Percentiles rank a stretch among this genome's conserved stretches.
These are phyloP conservation scores for Pammene aurita DNA, from an alignment of 2,888 invertebrate genomes.

Conservation along the genomic window DNA sequence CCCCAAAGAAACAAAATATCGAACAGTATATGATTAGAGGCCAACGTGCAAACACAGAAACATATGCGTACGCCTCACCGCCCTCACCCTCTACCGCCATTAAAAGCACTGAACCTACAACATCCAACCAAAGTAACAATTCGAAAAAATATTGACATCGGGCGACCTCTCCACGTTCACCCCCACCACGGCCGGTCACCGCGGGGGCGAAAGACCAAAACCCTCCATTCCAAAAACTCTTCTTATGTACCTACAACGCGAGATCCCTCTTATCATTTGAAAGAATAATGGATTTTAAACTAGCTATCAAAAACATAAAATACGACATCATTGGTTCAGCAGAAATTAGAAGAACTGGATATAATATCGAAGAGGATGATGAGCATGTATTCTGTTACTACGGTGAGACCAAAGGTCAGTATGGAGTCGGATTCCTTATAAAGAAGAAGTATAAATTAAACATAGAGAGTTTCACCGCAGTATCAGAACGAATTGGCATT, in stretches of 20 bases:
- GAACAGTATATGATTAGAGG: not conserved
- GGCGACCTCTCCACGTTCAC: not conserved
- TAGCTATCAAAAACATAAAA: not conserved
- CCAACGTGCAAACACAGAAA: too few species aligned
- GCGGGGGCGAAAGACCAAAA: not conserved
- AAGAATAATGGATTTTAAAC: not conserved
- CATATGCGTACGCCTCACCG: too few species aligned
- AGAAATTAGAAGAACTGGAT: too few species aligned
- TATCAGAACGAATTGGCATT: too few species aligned
- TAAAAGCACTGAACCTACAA: too few species aligned
- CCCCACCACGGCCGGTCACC: not conserved
- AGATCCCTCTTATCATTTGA: not conserved
- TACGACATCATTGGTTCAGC: too few species aligned
- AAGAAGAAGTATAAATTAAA: slow-evolving; percentile 1
- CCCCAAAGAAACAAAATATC: slow-evolving; percentile 4
- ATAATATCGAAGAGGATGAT: too few species aligned
- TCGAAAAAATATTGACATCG: not conserved
- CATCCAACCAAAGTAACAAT: too few species aligned
- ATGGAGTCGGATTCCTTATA: not conserved
- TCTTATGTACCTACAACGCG: not conserved
- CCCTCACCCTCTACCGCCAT: too few species aligned
- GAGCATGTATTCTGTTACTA: not conserved
- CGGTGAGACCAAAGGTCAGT: not conserved
- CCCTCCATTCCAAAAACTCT: not conserved
- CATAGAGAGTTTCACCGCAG: not conserved